Conservation (phyloP, 2,113 vertebrate genomes). For the Pholis gunnellus region DNA sequence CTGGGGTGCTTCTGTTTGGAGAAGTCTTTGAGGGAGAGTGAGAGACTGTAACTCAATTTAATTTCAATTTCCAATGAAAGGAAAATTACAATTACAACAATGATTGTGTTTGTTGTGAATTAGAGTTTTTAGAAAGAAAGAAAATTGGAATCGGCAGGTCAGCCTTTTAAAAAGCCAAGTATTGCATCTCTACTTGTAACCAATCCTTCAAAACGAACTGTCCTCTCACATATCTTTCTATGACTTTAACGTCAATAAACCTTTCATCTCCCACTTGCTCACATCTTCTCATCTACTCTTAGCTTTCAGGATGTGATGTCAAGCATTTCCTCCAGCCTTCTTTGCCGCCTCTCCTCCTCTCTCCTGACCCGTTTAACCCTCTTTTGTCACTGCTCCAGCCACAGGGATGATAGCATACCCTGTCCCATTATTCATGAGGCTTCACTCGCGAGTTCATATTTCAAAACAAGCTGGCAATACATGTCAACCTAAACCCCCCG, state of each 20-base stretch:
- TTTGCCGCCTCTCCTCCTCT: neutral
- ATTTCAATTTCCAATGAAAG: neutral
- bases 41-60: neutral
- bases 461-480: constrained; percentile 39
- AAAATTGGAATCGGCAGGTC: too few relatives aligned
- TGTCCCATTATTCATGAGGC: constrained; percentile 47
- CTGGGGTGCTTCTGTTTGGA: neutral
- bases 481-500: constrained; percentile 28
- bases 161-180: neutral
- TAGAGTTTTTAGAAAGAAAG: too few relatives aligned
- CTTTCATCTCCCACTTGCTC: neutral
- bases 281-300: neutral
- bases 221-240: neutral
- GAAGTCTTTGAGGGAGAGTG: neutral
- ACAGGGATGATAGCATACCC: constrained; percentile 34
- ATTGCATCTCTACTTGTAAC: neutral
- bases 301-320: constrained; percentile 9
- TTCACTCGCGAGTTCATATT: constrained; percentile 53
- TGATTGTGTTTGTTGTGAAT: too few relatives aligned
- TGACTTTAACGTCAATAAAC: neutral
- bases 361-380: constrained; percentile 27
- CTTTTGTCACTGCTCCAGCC: constrained; percentile 23
- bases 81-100: neutral
- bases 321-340: constrained; percentile 19
- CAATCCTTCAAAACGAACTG: neutral